Evolutionary conservation across 2,888 invertebrate genomes (phyloP).

Genomic region (Seladonia tumulorum): DNA sequence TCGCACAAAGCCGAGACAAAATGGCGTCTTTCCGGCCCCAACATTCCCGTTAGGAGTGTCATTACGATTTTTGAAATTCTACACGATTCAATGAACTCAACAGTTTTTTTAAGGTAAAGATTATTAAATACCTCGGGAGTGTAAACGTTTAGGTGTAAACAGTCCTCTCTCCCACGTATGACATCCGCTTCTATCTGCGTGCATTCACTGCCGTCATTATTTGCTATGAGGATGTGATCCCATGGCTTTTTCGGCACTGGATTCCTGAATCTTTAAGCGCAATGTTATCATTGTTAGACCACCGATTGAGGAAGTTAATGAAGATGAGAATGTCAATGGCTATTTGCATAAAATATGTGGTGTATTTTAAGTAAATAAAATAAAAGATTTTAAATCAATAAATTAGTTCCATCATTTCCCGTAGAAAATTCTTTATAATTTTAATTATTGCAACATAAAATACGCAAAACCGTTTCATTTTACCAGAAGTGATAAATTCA

Average conservation of each 20-base stretch:
- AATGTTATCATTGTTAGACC: background rate
- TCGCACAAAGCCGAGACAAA: too few relatives aligned
- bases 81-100: background rate
- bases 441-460: background rate
- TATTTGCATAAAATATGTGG: too few relatives aligned
- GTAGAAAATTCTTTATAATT: too few relatives aligned
- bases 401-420: too few relatives aligned
- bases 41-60: too few relatives aligned
- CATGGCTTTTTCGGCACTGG: slow-evolving; percentile 66
- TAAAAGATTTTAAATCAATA: too few relatives aligned
- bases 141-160: slow-evolving; percentile 73
- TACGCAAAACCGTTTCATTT: background rate
- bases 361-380: too few relatives aligned
- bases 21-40: too few relatives aligned
- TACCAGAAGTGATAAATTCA: background rate
- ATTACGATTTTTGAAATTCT: too few relatives aligned
- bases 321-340: too few relatives aligned
- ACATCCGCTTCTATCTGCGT: slow-evolving; percentile 41
- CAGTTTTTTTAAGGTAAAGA: background rate
- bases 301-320: too few relatives aligned
- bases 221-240: slow-evolving; percentile 57
- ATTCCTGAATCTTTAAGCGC: slow-evolving; percentile 58
- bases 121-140: slow-evolving; percentile 28
- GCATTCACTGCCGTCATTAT: slow-evolving; percentile 55
- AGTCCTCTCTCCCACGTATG: slow-evolving; percentile 69